Evolutionary conservation across 1,140 invertebrate genomes (phyloP).

Genomic region (Bombus huntii): DNA sequence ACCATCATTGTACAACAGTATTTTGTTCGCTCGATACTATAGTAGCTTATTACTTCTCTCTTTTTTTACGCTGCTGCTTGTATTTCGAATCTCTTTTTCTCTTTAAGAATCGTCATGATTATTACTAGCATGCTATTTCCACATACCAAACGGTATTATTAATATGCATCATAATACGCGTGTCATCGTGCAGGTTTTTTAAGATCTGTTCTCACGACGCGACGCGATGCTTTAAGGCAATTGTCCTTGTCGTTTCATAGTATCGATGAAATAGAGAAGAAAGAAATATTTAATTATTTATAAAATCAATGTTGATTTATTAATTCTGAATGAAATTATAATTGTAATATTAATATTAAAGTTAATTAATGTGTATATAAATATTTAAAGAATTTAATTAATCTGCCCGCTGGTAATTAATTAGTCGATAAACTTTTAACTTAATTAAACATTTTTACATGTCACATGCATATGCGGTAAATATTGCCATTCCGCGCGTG

Average conservation of each 20-base stretch:
- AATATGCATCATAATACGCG: background rate
- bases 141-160: background rate
- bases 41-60: background rate
- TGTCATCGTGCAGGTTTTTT: background rate
- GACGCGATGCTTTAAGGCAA: background rate
- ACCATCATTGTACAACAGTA: conserved; percentile 33
- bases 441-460: background rate
- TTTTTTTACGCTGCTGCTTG: background rate
- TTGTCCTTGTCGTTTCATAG: background rate
- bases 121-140: background rate
- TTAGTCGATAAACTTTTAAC: background rate
- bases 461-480: background rate
- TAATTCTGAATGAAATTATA: background rate
- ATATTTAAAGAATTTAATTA: too few species aligned
- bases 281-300: background rate
- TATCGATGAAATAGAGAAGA: too few species aligned
- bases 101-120: background rate
- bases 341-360: background rate
- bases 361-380: too few species aligned
- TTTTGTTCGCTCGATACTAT: background rate
- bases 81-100: conserved; percentile 3
- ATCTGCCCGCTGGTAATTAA: background rate
- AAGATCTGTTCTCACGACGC: too few species aligned
- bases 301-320: background rate
- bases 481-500: background rate